Evolutionary conservation across 2,888 invertebrate genomes (phyloP).

Genomic region (Tribolium freemani): DNA sequence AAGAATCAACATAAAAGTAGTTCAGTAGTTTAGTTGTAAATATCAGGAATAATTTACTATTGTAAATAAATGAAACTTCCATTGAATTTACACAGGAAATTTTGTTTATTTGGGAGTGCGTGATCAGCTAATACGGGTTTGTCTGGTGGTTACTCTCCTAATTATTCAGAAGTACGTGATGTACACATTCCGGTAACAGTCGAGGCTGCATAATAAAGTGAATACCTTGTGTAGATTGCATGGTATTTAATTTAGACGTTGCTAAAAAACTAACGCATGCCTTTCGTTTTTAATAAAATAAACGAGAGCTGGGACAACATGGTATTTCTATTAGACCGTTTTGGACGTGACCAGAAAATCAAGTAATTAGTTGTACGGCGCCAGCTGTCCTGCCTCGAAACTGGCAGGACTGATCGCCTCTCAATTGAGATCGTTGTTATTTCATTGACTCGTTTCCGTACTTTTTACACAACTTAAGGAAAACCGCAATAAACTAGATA

Average conservation of each 20-base stretch:
- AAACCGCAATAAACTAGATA: slow-evolving; percentile 6
- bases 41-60: neutral
- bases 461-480: slow-evolving; percentile 39
- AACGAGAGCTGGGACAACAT: slow-evolving; percentile 58
- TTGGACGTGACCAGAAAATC: slow-evolving; percentile 65
- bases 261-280: slow-evolving; percentile 45
- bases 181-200: slow-evolving; percentile 14
- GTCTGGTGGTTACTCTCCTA: slow-evolving; percentile 14
- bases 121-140: slow-evolving; percentile 12
- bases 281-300: slow-evolving; percentile 61
- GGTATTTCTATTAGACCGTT: slow-evolving; percentile 62
- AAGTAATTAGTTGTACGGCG: slow-evolving; percentile 65
- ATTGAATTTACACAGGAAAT: too few species aligned
- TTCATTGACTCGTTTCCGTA: slow-evolving; percentile 49
- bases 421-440: slow-evolving; percentile 51
- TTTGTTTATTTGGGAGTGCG: slow-evolving; percentile 8
- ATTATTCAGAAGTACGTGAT: slow-evolving; percentile 39
- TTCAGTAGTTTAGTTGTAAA: neutral
- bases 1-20: neutral
- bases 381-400: slow-evolving; percentile 59
- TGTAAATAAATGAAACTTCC: too few species aligned
- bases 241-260: slow-evolving; percentile 41
- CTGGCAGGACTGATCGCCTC: slow-evolving; percentile 51
- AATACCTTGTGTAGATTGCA: slow-evolving; percentile 20
- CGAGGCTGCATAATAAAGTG: slow-evolving; percentile 19